Percentiles rank a stretch among this genome's conserved stretches.
phyloP scores from a whole-genome alignment of 2,888 invertebrate genomes.

The Corythucha ciliata region DNA sequence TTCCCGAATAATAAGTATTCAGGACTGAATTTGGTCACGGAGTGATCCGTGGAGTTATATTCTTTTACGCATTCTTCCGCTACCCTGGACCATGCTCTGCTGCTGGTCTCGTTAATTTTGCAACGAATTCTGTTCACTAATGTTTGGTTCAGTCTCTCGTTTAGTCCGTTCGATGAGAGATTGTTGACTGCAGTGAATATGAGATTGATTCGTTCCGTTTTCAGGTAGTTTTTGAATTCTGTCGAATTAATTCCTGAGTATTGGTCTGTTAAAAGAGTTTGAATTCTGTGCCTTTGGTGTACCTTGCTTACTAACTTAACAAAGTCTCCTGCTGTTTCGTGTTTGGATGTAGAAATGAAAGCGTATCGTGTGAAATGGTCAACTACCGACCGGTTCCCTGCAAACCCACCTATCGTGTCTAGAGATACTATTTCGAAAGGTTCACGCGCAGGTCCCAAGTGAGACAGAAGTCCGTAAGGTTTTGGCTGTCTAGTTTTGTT shows the following conservation, averaged over 20 bases:
- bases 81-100: constrained; percentile 31
- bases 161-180: constrained; percentile 33
- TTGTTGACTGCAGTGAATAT: constrained; percentile 32
- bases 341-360: constrained; percentile 34
- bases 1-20: constrained; percentile 30
- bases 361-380: constrained; percentile 36
- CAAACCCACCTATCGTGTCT: constrained; percentile 38
- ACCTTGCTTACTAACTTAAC: constrained; percentile 29
- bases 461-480: constrained; percentile 34
- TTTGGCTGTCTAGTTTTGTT: constrained; percentile 36
- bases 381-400: constrained; percentile 32
- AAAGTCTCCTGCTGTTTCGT: constrained; percentile 36
- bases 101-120: constrained; percentile 29
- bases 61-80: constrained; percentile 29
- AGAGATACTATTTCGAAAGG: constrained; percentile 37
- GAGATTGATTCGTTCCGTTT: constrained; percentile 28
- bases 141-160: constrained; percentile 33
- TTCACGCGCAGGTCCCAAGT: constrained; percentile 35
- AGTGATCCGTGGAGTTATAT: constrained; percentile 32
- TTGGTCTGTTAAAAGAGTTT: constrained; percentile 34
- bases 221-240: constrained; percentile 35
- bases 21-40: constrained; percentile 31
- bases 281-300: constrained; percentile 14
- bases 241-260: constrained; percentile 36
- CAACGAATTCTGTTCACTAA: constrained; percentile 32